These are phyloP conservation scores for Pelodiscus sinensis DNA, from an alignment of 2,113 vertebrate species.

Conservation along the genomic window DNA sequence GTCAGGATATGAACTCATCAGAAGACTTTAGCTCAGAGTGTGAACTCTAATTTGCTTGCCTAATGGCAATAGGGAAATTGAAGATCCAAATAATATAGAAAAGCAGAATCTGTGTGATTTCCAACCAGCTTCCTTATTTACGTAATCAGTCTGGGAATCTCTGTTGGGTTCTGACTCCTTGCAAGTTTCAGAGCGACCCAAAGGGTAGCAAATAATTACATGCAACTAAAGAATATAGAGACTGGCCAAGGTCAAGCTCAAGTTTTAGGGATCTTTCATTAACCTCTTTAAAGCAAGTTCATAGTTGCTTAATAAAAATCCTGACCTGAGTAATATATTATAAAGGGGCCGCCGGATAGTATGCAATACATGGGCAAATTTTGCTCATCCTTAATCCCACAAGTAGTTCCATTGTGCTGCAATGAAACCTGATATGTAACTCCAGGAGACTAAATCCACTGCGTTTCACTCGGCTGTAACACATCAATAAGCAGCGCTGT, in stretches of 20 bases:
- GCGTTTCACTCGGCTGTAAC: background rate
- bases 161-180: background rate
- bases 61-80: background rate
- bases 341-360: background rate
- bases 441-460: background rate
- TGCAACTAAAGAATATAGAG: constrained; percentile 47
- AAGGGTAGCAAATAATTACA: constrained; percentile 56
- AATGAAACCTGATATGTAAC: background rate
- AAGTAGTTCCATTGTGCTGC: background rate
- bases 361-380: background rate
- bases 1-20: background rate
- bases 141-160: constrained; percentile 54
- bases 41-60: constrained; percentile 8
- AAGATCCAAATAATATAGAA: background rate
- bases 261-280: constrained; percentile 37
- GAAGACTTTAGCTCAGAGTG: background rate
- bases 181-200: background rate
- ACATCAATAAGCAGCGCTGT: rapidly evolving
- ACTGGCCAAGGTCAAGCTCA: constrained; percentile 50
- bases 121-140: background rate
- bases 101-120: background rate
- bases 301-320: constrained; percentile 39
- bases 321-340: constrained; percentile 11
- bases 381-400: background rate
- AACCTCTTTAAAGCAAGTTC: constrained; percentile 39